These are phyloP conservation scores for Motacilla tschutschensis DNA, from an alignment of 2,113 vertebrate genomes.

Conservation along the genomic window DNA sequence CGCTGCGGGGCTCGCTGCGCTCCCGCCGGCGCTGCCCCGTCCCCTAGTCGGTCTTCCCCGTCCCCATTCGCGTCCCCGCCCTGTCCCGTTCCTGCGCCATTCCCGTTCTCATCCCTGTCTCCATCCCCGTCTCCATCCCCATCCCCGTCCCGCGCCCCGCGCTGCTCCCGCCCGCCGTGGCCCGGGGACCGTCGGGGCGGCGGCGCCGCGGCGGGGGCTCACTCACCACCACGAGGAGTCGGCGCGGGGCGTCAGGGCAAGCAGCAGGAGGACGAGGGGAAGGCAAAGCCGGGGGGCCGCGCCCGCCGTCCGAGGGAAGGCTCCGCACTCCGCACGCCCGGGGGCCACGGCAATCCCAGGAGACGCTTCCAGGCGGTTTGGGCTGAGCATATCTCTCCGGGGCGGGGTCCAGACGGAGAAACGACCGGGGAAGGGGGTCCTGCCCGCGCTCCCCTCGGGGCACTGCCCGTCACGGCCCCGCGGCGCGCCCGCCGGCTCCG, in stretches of 20 bases:
- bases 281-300: slow-evolving; percentile 78
- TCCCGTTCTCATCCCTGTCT: background rate
- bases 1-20: background rate
- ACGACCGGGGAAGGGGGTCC: background rate
- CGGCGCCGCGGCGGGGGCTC: slow-evolving; percentile 45
- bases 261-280: slow-evolving; percentile 82
- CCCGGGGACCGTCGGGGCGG: background rate
- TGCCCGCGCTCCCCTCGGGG: slow-evolving; percentile 16
- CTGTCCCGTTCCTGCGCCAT: background rate
- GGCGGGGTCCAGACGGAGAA: slow-evolving; percentile 20
- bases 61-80: background rate
- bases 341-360: slow-evolving; percentile 54
- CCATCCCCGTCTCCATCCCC: background rate
- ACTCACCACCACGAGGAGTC: slow-evolving; percentile 97
- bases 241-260: slow-evolving; percentile 87
- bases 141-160: background rate
- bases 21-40: background rate
- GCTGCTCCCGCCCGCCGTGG: background rate
- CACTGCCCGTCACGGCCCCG: slow-evolving; percentile 19
- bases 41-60: background rate
- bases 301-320: slow-evolving; percentile 64
- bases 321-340: slow-evolving; percentile 69
- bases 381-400: slow-evolving; percentile 44
- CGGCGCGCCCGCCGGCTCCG: background rate
- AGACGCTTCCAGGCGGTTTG: slow-evolving; percentile 69